A percentile compares a stretch with the other conserved stretches of the same genome.
Conservation (phyloP, 2,113 vertebrate species). For the Paracanthobrama guichenoti region DNA sequence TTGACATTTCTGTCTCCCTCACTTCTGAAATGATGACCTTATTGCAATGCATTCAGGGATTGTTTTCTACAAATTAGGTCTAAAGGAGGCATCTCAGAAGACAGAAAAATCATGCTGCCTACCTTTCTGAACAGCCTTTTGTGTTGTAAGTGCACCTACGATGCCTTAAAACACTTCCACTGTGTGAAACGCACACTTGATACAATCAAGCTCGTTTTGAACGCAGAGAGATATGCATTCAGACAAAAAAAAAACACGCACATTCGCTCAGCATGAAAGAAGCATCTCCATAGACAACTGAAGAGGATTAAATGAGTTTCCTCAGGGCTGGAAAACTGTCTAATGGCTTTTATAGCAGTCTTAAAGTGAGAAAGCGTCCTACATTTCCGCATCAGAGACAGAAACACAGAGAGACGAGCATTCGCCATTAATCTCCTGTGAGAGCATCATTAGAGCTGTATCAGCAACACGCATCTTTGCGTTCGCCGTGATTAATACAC, state of each 20-base stretch:
- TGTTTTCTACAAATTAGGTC: background rate
- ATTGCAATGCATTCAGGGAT: background rate
- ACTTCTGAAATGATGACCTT: too few species aligned
- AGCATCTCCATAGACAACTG: background rate
- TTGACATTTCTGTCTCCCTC: too few species aligned
- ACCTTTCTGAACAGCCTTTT: background rate
- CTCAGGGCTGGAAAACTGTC: slow-evolving; percentile 36
- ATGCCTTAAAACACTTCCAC: background rate
- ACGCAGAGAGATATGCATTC: background rate
- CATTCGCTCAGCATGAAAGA: slow-evolving; percentile 1
- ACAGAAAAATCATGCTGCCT: background rate
- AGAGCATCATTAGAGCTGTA: slow-evolving; percentile 21
- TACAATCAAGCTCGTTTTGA: background rate
- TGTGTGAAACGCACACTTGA: background rate
- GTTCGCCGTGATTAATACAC: background rate
- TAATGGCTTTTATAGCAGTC: slow-evolving; percentile 47
- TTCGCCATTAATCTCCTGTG: slow-evolving; percentile 11
- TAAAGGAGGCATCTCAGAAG: background rate
- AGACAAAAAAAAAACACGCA: background rate
- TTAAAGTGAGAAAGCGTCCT: slow-evolving; percentile 12
- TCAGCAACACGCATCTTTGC: slow-evolving; percentile 12
- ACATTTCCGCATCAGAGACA: background rate
- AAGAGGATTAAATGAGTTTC: slow-evolving; percentile 45
- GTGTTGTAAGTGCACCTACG: background rate
- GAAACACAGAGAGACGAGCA: slow-evolving; percentile 4